Base-by-base conservation (phyloP, 2,888 invertebrate species). In the Calephelis perditalis region DNA sequence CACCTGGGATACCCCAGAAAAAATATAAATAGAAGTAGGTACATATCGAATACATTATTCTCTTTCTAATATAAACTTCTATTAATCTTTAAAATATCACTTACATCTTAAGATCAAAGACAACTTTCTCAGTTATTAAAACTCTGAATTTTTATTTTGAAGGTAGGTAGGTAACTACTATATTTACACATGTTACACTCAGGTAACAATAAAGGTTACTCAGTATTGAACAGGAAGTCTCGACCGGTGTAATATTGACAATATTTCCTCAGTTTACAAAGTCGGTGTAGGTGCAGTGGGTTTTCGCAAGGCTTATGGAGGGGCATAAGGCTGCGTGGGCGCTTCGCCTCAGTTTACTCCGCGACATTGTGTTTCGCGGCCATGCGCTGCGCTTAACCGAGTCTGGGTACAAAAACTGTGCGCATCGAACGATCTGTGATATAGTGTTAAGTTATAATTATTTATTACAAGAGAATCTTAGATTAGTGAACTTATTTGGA, bases 231-330 rank as follows among this genome's bases (percentile, higher is more conserved):
- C 64, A 67, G 67, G 67, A 66, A 66, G 67, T 63, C 60, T 63
- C 56, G 60, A 60, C 60, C 59, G 67, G 68, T 62, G 61, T 63
- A 62, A 63, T 61, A 65, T 70, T 57, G 69, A 66, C 61, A 67
- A 63, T 66, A 62, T 70, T 70, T 71, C 70, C 67, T 67, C 63
- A 64, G 63, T 67, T 62, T 59, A 61, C 58, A 63, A 61, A 70
- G 63, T 62, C 64, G 61, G 69, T 71, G 73, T 75, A 68, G 68
- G 69, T 71, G 74, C 72, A 71, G 60, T 65, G 66, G 75, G 73
- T 86, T 86, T 87, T 87, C 84, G 86, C 88, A 88, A 89, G 88
- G 87, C 87, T 89, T 81, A 75, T 73, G 76, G 26, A 26, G 26
- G 26, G 73, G 84, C 78, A 71, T 66, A 11, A 54, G 67, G 67